Evolutionary conservation across 2,797 vertebrate genomes (phyloP), one percentile per base, ranked within the genome.

Genomic region (Pygocentrus nattereri): DNA sequence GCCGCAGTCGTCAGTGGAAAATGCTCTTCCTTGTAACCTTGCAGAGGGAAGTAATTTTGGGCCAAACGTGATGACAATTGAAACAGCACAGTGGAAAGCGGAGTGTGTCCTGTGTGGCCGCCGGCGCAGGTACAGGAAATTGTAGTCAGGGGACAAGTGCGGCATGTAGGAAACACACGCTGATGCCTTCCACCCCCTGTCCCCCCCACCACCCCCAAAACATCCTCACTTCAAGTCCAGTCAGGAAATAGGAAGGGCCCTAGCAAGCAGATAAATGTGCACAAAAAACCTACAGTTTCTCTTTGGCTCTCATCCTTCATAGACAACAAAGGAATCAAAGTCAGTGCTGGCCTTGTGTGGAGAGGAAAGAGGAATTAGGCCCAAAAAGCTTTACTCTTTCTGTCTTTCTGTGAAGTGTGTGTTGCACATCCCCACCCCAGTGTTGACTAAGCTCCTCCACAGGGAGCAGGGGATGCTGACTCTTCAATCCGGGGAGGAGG

Each of bases 281-380:
- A 89, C 82, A 78, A 0, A 44, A 87, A 85, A 92, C 88, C 85
- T 86, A 58, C 86, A 92, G 89, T 58, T 47, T 3, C 31, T 50
- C 74, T 84, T 77, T 93, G 92, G 92, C 88, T 88, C 88, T 86
- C 81, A 89, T 88, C 86, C 70, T 80, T 70, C 56, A 21, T 41
- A 50, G 65, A 84, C 88, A 91, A 93, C 92, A 93, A 93, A 91
- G 89, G 91, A 93, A 94, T 94, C 92, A 92, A 94, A 94, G 93
- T 82, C 1, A 70, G 85, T 88, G 74, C 73, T n/a, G 89, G 89
- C 92, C 91, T 93, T 94, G 92, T 90, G 81, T 88, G 71, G 74
- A 88, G 54, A 88, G 88, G 90, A 92, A 88, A 88, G 72, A 90
- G 93, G 93, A 93, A 93, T 86, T 80, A 64, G 78, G 81, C 84